A percentile compares a stretch with the other conserved stretches of the same genome.
phyloP scores from a whole-genome alignment of 2,888 invertebrate species.

The Himalopsyche japonica region DNA sequence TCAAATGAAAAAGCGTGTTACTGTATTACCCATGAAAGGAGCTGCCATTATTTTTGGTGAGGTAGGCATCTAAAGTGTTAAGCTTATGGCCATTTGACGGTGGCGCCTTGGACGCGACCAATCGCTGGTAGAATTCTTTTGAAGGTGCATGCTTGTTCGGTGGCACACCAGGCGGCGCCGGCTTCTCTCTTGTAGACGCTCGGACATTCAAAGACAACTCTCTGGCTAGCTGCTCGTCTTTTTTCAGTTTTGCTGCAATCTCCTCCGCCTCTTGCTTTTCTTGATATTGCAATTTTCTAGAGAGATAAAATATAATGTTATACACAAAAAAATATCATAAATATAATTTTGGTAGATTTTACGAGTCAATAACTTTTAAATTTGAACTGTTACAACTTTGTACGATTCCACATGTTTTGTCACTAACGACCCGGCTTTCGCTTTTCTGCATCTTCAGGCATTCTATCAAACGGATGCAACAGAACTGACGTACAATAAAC shows the following conservation, averaged over 20 bases:
- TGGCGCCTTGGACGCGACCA: not conserved
- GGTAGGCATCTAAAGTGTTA: conserved; percentile 30
- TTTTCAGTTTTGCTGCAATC: conserved; percentile 45
- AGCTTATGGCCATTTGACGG: conserved; percentile 14
- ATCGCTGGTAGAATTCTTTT: conserved; percentile 3
- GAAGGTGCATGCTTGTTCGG: not conserved
- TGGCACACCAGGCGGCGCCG: not conserved
- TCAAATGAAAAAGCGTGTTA: no score
- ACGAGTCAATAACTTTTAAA: no score
- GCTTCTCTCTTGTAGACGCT: not conserved
- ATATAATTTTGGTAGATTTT: no score
- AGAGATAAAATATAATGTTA: not conserved
- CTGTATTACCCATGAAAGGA: conserved; percentile 13
- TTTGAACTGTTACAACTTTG: no score
- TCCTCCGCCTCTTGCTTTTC: conserved; percentile 50
- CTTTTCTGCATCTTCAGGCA: no score
- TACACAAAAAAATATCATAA: no score
- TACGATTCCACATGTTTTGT: no score
- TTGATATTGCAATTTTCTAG: conserved; percentile 34
- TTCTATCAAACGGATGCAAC: no score
- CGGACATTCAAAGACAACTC: conserved; percentile 38
- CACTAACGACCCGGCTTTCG: no score
- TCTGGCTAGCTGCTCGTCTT: conserved; percentile 49
- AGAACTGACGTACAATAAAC: no score
- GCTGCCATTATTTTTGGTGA: conserved; percentile 17